Conservation (phyloP, 64 coral and sea anemone genomes). For the Actinia tenebrosa region DNA sequence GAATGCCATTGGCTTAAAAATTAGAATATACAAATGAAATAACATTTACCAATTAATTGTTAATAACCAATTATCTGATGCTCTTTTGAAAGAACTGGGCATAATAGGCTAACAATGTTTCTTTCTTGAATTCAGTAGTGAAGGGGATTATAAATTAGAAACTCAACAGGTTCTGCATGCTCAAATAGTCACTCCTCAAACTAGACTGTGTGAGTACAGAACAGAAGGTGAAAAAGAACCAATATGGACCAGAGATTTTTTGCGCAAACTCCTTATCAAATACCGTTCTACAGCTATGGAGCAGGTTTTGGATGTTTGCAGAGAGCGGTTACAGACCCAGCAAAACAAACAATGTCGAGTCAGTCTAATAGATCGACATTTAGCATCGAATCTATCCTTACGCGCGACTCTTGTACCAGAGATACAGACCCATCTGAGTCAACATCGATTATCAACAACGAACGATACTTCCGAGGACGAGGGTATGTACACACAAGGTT, state of each 20-base stretch:
- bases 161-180: neutral
- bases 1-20: neutral
- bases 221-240: neutral
- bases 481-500: neutral
- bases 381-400: neutral
- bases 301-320: neutral
- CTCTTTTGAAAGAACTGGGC: neutral
- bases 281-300: neutral
- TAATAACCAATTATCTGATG: neutral
- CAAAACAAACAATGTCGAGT: neutral
- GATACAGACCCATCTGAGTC: neutral
- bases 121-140: neutral
- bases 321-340: neutral
- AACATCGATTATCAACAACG: neutral
- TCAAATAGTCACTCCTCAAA: neutral
- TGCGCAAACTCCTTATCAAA: neutral
- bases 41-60: neutral
- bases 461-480: neutral
- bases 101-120: neutral
- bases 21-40: neutral
- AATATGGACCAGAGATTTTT: neutral
- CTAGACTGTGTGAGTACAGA: neutral
- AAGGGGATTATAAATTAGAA: neutral
- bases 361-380: neutral
- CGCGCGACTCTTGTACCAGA: neutral